Conservation (phyloP, 2,888 invertebrate species). For the Pemphredon lugubris region DNA sequence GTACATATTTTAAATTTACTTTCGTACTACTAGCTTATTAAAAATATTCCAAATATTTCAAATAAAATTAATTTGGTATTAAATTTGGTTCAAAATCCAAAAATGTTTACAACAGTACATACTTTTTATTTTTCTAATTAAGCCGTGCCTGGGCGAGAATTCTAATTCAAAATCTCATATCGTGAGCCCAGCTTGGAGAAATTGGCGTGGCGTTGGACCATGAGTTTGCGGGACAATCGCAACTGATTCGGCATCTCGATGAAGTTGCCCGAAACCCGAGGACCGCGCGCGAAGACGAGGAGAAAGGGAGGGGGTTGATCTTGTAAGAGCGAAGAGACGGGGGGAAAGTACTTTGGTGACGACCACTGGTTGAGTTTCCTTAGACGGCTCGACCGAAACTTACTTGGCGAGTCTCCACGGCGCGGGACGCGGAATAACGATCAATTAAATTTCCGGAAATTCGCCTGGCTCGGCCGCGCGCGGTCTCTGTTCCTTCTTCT, state of each 20-base stretch:
- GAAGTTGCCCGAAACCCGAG: conserved; percentile 39
- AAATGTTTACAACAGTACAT: no score
- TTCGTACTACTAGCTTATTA: no score
- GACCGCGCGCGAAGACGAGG: conserved; percentile 31
- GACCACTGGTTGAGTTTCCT: conserved; percentile 64
- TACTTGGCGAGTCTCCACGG: conserved; percentile 62
- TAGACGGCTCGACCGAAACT: conserved; percentile 55
- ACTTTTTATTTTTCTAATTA: no score
- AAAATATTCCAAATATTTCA: no score
- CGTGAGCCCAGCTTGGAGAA: conserved; percentile 24
- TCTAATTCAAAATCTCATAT: conserved; percentile 39
- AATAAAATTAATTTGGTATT: no score
- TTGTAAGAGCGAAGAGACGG: conserved; percentile 1
- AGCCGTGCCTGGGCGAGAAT: no score
- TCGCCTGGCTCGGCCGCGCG: conserved; percentile 23
- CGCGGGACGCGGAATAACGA: conserved; percentile 58
- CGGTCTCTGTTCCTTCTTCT: conserved; percentile 18
- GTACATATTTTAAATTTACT: no score
- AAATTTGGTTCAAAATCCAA: no score
- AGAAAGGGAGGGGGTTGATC: conserved; percentile 10
- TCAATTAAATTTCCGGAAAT: conserved; percentile 64
- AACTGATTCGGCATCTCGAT: conserved; percentile 60
- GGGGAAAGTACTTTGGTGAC: conserved; percentile 32
- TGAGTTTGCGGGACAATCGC: conserved; percentile 50
- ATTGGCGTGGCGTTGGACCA: conserved; percentile 1